Base-by-base conservation (phyloP, 2,797 vertebrate genomes). In the Takifugu ocellatus region DNA sequence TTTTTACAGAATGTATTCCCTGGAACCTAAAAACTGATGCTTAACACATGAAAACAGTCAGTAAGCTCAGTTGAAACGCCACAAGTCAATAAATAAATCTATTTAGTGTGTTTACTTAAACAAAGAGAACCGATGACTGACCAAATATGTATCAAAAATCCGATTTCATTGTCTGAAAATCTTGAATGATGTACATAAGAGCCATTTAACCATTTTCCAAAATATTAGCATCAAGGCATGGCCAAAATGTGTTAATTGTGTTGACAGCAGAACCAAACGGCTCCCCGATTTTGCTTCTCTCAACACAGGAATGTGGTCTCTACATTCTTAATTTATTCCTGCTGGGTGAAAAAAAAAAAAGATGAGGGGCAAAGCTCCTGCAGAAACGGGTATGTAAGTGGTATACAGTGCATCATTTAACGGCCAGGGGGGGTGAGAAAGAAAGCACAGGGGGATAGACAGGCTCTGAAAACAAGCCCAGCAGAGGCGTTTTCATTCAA, bases 401-500 rank as follows among this genome's bases (percentile, higher is more conserved):
- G 55, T 71, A 56, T 63, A 69, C 21, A 62, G 61, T 62, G 63
- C 51, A 60, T 53, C 44, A 43, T 59, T 12, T 56, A 17, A 69
- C 54, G 29, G 56, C 25, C 3, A 39, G 36, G 14, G 36, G 12
- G 12, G 14, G 11, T 4, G 36, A 39, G 36, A 39, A 36, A 39
- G 47, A 21, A 59, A 56, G 45, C 61, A 75, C 52, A 71, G 59
- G 56, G 61, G 70, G 58, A 66, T 65, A 64, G 54, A 68, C 55
- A 63, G 57, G 45, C 16, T 52, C 49, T 68, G 60, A 76, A 76
- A 62, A 56, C 46, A 54, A 71, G 68, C 57, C 66, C 53, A 65
- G 69, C 51, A 59, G 69, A 83, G 64, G 68, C 56, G 57, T 59
- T 74, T 76, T 59, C 55, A 69, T 77, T 81, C 61, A 86, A 76